Base-by-base conservation (phyloP, 1,140 invertebrate genomes). In the Drosophila kohkoa region DNA sequence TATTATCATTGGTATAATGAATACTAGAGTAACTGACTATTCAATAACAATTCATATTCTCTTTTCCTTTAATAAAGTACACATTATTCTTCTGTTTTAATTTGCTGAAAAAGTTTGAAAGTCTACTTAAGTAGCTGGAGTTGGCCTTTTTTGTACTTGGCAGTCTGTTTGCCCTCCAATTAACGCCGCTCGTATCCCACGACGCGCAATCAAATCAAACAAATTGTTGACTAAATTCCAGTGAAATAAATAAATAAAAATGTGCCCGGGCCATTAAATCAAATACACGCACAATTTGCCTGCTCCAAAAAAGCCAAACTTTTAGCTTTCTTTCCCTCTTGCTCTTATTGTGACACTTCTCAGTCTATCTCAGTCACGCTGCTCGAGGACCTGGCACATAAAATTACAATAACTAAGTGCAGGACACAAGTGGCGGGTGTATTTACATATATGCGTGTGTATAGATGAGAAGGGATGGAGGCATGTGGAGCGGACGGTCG, bases 181-280 rank as follows among this genome's bases (percentile, higher is more conserved):
- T 66, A 72, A 52, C 35, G 15, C 8, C 11, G 43, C 5, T 15
- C 48, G 52, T 46, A 20, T 25, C 49, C 38, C 63, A 63, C 69
- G 8, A 57, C 51, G 16, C 45, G 80, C 83, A 87, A 87, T 87
- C 83, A 87, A 83, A 80, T 83, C 48, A 63, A 88, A 88, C 83
- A 87, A 87, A 88, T 87, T 89, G 83, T 87, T 87, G 80, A 87
- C 83, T 83, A 88, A 87, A 88, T 88, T 80, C 77, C 73, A 72
- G 46, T 25, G 57, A 78, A 64, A 74, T 83, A 74, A 82, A 80
- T 82, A 76, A 76, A 76, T 72, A 76, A 76, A 65, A 75, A 82
- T 68, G 60, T 59, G 62, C 58, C 43, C 46, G 41, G 73, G 64
- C 66, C 83, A 87, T 87, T 87, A 87, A 88, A 83, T 88, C 77